These are phyloP conservation scores for Drosophila tsacasi DNA, from an alignment of 1,140 invertebrate genomes.

Conservation along the genomic window DNA sequence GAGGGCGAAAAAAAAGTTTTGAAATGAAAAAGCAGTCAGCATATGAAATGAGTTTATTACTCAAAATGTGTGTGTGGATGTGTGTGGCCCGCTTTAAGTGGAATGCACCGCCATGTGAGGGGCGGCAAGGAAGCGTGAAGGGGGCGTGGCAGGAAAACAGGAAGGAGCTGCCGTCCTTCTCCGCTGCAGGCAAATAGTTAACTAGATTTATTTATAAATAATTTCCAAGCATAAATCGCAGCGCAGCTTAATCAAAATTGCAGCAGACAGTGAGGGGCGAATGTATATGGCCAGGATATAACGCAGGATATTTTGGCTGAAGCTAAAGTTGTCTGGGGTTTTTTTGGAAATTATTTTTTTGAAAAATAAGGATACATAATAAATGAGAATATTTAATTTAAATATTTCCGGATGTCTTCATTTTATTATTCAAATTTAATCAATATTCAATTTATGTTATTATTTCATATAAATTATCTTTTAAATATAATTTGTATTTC, in stretches of 20 bases:
- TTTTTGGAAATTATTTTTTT: not conserved
- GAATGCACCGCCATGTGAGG: constrained; percentile 58
- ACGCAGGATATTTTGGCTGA: not conserved
- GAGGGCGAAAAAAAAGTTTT: constrained; percentile 66
- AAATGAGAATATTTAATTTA: not conserved
- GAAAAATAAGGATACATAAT: not conserved
- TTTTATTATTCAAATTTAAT: too few species aligned
- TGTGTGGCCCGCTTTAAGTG: constrained; percentile 70
- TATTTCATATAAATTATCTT: too few species aligned
- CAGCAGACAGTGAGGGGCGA: constrained; percentile 25
- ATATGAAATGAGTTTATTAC: constrained; percentile 84
- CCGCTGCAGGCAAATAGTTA: constrained; percentile 62
- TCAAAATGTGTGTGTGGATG: constrained; percentile 64
- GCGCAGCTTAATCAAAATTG: constrained; percentile 71
- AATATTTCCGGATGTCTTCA: too few species aligned
- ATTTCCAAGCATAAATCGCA: constrained; percentile 67
- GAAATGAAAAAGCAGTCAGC: constrained; percentile 84
- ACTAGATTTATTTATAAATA: constrained; percentile 79
- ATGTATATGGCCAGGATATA: not conserved
- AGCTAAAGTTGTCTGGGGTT: not conserved
- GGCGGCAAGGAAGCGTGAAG: not conserved
- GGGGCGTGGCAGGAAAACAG: constrained; percentile 26
- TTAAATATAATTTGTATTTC: too few species aligned
- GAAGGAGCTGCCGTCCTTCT: constrained; percentile 50
- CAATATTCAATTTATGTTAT: too few species aligned